Base-by-base conservation (phyloP, 2,113 vertebrate species). In the Motacilla alba region DNA sequence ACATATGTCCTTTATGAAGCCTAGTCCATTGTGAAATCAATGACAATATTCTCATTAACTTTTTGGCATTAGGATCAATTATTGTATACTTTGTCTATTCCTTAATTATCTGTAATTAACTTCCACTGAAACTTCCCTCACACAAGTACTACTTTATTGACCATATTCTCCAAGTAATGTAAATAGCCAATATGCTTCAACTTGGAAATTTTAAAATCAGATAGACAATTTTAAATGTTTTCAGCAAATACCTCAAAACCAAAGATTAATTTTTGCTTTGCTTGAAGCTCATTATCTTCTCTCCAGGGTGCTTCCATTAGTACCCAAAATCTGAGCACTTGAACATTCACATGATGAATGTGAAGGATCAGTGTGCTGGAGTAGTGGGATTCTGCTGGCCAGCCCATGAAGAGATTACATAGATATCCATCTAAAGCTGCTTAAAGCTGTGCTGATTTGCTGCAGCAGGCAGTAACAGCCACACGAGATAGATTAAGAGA, bases 371-470 rank as follows among this genome's bases (percentile, higher is more conserved):
- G 15, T 37, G 31, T 43, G 28, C 11, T 2, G 2, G 44, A 94
- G 66, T 7, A 91, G 27, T 18, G 49, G 75, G 17, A 91, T 60
- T 82, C 58, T 83, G 62, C 78, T 91, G 84, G 79, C 21, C 56
- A 82, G 66, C 14, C 47, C 15, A 28, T 15, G 39, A 73, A 84
- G 66, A 72, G 70, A 87, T 93, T 91, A 91, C 24, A 37, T 0
- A 91, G 87, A 87, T 89, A 94, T 37, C 39, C 70, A 95, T 85
- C 92, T 90, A 94, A 94, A 96, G 53, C 79, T 92, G 55, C 75
- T 85, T 85, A 79, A 93, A 93, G 47, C 77, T 91, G 46, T 20
- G 19, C 44, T 30, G 24, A 72, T 93, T 91, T 59, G 49, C 75
- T 89, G 49, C 74, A 91, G 74, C 27, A 84, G 62, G 49, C 56